phyloP scores from a whole-genome alignment of 2,113 vertebrate genomes.

The Gnathonemus echidnorhynchus region DNA sequence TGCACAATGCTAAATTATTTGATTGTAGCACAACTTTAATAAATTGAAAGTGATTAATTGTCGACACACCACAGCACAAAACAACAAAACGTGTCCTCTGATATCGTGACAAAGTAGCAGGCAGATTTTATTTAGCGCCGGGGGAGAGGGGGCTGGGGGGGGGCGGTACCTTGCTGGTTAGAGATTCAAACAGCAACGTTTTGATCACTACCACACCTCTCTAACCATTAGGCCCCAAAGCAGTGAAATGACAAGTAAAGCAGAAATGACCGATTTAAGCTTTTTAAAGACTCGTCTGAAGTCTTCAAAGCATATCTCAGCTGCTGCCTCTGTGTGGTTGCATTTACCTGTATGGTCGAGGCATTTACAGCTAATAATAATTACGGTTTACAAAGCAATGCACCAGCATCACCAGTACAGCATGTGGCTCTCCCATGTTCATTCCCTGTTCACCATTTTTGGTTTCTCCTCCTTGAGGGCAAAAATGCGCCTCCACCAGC shows the following conservation, averaged over 20 bases:
- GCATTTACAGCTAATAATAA: neutral
- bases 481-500: conserved; percentile 73
- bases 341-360: neutral
- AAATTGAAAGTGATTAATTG: no score
- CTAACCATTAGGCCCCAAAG: neutral
- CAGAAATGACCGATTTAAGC: neutral
- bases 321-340: neutral
- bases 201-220: neutral
- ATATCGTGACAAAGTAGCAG: neutral
- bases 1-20: neutral
- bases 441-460: conserved; percentile 64
- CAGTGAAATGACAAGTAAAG: neutral
- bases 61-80: no score
- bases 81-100: neutral
- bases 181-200: neutral
- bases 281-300: neutral
- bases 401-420: neutral
- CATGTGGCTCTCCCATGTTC: neutral
- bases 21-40: neutral
- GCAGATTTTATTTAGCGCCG: neutral
- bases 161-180: neutral
- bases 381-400: neutral
- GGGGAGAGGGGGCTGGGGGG: neutral
- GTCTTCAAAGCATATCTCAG: neutral
- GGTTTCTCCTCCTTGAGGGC: conserved; percentile 73